Conservation (phyloP, 2,113 vertebrate genomes). For the Callocephalon fimbriatum region DNA sequence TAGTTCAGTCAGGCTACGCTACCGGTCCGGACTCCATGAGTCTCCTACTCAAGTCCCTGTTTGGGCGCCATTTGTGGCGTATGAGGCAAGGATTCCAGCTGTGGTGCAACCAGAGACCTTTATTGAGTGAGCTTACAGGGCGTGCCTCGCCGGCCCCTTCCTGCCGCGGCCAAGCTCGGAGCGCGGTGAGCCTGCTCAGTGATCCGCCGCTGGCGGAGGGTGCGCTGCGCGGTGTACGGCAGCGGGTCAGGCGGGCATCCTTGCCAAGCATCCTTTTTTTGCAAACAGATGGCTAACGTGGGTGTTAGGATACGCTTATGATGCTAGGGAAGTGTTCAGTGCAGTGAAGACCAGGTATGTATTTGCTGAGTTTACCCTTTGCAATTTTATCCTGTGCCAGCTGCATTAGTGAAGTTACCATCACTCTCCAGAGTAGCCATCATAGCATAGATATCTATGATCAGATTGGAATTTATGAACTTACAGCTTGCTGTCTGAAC, state of each 20-base stretch:
- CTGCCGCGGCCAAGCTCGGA: not conserved
- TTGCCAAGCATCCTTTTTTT: not conserved
- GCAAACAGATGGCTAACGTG: not conserved
- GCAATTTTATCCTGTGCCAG: not conserved
- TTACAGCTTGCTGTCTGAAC: not conserved
- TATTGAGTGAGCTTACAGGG: no score
- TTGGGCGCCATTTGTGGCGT: no score
- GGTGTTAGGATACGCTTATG: not conserved
- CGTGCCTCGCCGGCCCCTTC: not conserved
- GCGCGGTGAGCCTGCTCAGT: not conserved
- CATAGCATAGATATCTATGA: accelerated
- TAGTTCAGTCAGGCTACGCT: no score
- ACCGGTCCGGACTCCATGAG: no score
- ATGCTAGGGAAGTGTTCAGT: not conserved
- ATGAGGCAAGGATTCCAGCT: no score
- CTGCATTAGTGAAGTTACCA: not conserved
- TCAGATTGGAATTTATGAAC: not conserved
- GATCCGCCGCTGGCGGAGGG: not conserved
- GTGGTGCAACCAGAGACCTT: no score
- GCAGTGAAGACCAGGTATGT: not conserved
- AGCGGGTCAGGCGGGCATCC: not conserved
- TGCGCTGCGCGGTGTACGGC: not conserved
- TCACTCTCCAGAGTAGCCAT: accelerated
- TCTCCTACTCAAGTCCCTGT: no score
- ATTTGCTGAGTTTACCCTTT: not conserved